Base-by-base conservation (phyloP, 2,113 vertebrate species). In the Beaufortia kweichowensis region DNA sequence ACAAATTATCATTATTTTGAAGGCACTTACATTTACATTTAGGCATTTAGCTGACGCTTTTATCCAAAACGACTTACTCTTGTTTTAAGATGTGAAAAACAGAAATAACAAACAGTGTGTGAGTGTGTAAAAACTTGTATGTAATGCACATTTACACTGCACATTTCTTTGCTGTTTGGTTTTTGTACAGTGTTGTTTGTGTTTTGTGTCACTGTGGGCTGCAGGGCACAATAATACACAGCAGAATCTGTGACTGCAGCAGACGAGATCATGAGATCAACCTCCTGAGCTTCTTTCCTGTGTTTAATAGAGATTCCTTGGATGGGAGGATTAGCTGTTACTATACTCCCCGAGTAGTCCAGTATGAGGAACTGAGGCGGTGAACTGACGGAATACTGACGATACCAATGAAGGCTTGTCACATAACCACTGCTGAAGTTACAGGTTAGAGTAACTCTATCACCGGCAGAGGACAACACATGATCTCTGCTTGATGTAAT, bases 191-290 rank as follows among this genome's bases (percentile, higher is more conserved):
- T 23, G 50, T 14, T 43, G 0, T 0, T n/a, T 21, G 56, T 28
- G 43, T 74, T 76, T 59, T 35, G 41, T 76, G 65, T 74, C 43
- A 79, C 64, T 82, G 70, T 84, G 61, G 66, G 33, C 68, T 17
- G 0, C 61, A 84, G 43, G 3, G 73, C 74, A 24, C 76, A 79
- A 76, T 53, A 78, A 63, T 68, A 83, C n/a, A 80, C 21, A 19
- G 73, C 75, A 31, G 64, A 64, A 66, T 82, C 72, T 65, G 57
- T 35, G 2, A 71, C 39, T 4, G n/a, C 1, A 69, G 26, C 55
- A 5, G 53, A 60, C 11, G 26, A 48, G 35, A 77, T 68, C 14
- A 24, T 2, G 35, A 77, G 65, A 69, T 69, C 0, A 17, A 78
- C 76, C 14, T 23, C 48, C n/a, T 53, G 7, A 21, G 19, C 48